phyloP scores from a whole-genome alignment of 2,797 vertebrate genomes.

The Neopelma chrysocephalum region DNA sequence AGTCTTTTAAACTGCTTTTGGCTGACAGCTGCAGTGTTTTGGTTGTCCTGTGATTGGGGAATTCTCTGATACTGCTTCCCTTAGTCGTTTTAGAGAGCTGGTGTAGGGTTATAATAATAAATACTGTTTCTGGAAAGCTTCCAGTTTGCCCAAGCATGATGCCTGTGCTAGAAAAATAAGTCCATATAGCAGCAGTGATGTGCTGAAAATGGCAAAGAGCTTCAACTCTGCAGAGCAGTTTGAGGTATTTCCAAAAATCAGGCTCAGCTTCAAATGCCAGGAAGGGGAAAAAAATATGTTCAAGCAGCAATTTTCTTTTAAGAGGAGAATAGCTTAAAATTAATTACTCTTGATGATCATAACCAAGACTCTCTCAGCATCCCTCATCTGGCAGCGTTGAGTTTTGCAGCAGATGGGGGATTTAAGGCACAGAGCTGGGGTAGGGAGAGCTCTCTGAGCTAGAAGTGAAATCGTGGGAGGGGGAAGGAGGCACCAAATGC shows the following conservation, averaged over 20 bases:
- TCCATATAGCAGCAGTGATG: neutral
- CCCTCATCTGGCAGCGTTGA: neutral
- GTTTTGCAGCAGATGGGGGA: neutral
- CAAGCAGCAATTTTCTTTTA: neutral
- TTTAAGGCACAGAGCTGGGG: neutral
- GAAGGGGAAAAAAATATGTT: neutral
- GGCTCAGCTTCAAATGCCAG: neutral
- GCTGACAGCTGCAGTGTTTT: neutral
- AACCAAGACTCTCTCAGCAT: neutral
- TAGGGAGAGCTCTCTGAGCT: neutral
- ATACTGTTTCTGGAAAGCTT: neutral
- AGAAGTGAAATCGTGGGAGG: neutral
- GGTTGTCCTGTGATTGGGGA: neutral
- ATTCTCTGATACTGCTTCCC: neutral
- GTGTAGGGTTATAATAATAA: neutral
- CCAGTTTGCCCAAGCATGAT: neutral
- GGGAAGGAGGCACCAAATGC: neutral
- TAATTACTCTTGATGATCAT: neutral
- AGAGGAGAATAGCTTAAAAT: neutral
- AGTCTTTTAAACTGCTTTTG: neutral
- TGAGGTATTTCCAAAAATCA: neutral
- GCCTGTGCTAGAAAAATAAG: neutral
- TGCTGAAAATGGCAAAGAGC: neutral
- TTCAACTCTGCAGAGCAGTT: neutral
- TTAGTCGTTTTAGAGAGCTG: neutral